Base-by-base conservation (phyloP, 1,140 invertebrate species). In the Orius insidiosus region DNA sequence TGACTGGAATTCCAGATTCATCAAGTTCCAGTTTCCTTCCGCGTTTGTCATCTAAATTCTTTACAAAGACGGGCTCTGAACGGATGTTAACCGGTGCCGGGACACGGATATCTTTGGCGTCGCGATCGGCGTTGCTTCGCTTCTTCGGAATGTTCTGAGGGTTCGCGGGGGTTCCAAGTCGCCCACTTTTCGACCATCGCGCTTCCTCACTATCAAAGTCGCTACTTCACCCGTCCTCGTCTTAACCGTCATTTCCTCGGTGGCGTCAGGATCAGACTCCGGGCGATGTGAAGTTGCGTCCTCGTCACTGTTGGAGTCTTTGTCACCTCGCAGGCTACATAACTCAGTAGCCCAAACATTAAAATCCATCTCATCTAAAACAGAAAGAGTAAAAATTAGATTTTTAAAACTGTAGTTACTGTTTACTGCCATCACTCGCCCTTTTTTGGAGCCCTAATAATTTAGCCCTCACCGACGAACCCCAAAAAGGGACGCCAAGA, bases 171-270 rank as follows among this genome's bases (percentile, higher is more conserved):
- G 45, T 30, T n/a, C 10, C 14, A 46, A 7, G 30, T 46, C 45
- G 5, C 33, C 32, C 9, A 41, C 32, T 36, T 30, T 46, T 30
- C 53, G 49, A 1, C 53, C 56, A 9, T 76, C 76, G 46, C 73
- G 72, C 58, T 78, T 75, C 57, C 82, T 84, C 1, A 86, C 78
- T 31, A 85, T 75, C 8, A 85, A 61, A 49, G 80, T 80, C 0
- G 81, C 78, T 1, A 81, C 56, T 37, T 74, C 76, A 7, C 82
- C 82, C 9, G 75, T 72, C 55, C 72, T 74, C 0, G 79, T 80
- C 46, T 75, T 69, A 0, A 86, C 76, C 56, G 76, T 80, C 7
- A 85, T 57, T 7, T 80, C 79, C 55, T 81, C 74, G 15, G 73
- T 82, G 36, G 78, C 71, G 3, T 77, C 73, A 2, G 80, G 78